Percentiles rank a stretch among this genome's conserved stretches.
phyloP scores from a whole-genome alignment of 2,113 vertebrate genomes.

The Centropus bengalensis region DNA sequence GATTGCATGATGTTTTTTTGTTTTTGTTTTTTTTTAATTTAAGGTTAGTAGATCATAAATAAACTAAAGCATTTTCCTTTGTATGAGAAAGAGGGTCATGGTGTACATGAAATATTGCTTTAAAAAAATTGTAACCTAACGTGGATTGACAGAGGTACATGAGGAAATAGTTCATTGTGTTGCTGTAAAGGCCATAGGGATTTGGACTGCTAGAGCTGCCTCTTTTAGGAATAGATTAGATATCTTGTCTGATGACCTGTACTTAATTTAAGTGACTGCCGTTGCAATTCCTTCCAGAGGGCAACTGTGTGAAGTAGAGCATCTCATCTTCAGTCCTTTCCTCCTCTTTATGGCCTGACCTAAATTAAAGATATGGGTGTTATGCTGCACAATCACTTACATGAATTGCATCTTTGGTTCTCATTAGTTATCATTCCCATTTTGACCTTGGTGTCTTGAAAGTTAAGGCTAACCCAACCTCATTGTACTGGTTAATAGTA shows the following conservation, averaged over 20 bases:
- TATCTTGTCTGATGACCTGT: conserved; percentile 83
- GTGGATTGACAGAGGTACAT: conserved; percentile 83
- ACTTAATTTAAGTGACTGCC: conserved; percentile 90
- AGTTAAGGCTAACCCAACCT: neutral
- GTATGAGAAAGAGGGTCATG: conserved; percentile 70
- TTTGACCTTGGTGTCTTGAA: neutral
- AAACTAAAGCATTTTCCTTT: conserved; percentile 76
- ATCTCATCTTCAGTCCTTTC: conserved; percentile 67
- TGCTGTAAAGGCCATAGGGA: conserved; percentile 73
- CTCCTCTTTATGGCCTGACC: conserved; percentile 81
- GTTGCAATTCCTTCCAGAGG: conserved; percentile 83
- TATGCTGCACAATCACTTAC: conserved; percentile 1
- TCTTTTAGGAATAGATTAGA: conserved; percentile 74
- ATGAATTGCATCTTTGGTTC: neutral
- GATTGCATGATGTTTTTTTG: conserved; percentile 11
- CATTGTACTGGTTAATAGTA: neutral
- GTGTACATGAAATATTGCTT: conserved; percentile 64
- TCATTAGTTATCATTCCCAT: neutral
- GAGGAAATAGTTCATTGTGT: conserved; percentile 71
- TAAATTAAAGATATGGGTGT: conserved; percentile 77
- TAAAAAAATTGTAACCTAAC: conserved; percentile 67
- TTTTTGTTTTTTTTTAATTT: conserved; percentile 17
- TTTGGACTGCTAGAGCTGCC: conserved; percentile 68
- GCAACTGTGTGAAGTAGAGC: conserved; percentile 82
- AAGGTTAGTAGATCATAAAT: conserved; percentile 80